phyloP scores from a whole-genome alignment of 2,888 invertebrate genomes.

The Archips xylosteana region DNA sequence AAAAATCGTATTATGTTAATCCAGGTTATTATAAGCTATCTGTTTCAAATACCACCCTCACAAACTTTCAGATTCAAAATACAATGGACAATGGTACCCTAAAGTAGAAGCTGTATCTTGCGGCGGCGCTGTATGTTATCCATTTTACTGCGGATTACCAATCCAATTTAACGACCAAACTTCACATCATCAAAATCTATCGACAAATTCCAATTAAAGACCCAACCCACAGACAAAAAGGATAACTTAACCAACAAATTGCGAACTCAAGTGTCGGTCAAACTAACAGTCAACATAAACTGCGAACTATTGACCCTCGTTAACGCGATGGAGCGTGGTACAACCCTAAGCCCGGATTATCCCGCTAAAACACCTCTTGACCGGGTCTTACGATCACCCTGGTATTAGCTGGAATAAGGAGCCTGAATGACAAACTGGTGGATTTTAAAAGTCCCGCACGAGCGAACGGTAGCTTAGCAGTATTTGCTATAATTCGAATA shows the following conservation, averaged over 20 bases:
- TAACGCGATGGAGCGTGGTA: conserved; percentile 76
- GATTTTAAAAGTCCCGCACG: conserved; percentile 13
- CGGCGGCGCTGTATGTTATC: too few relatives aligned
- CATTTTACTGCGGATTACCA: neutral
- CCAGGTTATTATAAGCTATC: too few relatives aligned
- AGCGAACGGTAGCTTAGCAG: too few relatives aligned
- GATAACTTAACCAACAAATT: conserved; percentile 26
- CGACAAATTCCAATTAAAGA: conserved; percentile 23
- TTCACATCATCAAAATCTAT: neutral
- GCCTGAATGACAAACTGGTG: conserved; percentile 24
- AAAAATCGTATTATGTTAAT: too few relatives aligned
- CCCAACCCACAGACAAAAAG: conserved; percentile 30
- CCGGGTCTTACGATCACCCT: conserved; percentile 49
- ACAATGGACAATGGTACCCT: too few relatives aligned
- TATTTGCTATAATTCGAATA: too few relatives aligned
- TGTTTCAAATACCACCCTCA: too few relatives aligned
- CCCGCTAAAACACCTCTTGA: conserved; percentile 82
- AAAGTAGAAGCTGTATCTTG: too few relatives aligned
- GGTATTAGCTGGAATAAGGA: conserved; percentile 31
- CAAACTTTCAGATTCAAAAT: too few relatives aligned
- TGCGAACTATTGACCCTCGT: conserved; percentile 78
- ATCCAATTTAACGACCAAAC: neutral
- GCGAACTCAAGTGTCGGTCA: conserved; percentile 32
- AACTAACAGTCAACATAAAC: conserved; percentile 44
- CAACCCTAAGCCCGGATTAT: conserved; percentile 80